phyloP scores from a whole-genome alignment of 1,140 invertebrate species.

The Ooceraea biroi region DNA sequence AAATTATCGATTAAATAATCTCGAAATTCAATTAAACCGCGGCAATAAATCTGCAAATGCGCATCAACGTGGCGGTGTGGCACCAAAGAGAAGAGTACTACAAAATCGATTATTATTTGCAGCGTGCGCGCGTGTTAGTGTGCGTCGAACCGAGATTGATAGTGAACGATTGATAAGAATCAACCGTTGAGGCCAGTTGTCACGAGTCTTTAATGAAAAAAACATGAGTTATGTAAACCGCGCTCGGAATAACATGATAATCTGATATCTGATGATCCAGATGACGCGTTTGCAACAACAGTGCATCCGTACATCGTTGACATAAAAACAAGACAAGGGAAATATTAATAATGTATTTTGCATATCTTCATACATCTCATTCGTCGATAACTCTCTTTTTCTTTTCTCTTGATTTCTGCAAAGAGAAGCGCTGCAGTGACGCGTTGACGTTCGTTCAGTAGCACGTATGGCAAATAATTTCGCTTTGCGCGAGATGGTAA shows the following conservation, averaged over 20 bases:
- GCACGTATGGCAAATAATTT: background rate
- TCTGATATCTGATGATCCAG: background rate
- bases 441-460: background rate
- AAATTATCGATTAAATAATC: constrained; percentile 7
- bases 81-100: background rate
- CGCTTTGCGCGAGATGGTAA: no score
- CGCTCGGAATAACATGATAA: background rate
- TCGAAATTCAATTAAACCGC: background rate
- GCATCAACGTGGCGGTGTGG: background rate
- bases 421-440: background rate
- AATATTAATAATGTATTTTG: constrained; percentile 8
- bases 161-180: constrained; percentile 24
- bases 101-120: constrained; percentile 21
- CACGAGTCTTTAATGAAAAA: constrained; percentile 3
- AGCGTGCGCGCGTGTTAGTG: no score
- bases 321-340: background rate
- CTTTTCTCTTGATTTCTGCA: no score
- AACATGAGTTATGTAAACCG: constrained; percentile 23
- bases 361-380: background rate
- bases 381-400: background rate
- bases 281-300: background rate
- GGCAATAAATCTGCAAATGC: background rate
- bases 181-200: background rate
- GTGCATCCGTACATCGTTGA: background rate
- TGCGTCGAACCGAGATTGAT: constrained; percentile 17